Evolutionary conservation across 2,113 vertebrate genomes (phyloP), one percentile per base, ranked within the genome.

Genomic region (Hylia prasina): DNA sequence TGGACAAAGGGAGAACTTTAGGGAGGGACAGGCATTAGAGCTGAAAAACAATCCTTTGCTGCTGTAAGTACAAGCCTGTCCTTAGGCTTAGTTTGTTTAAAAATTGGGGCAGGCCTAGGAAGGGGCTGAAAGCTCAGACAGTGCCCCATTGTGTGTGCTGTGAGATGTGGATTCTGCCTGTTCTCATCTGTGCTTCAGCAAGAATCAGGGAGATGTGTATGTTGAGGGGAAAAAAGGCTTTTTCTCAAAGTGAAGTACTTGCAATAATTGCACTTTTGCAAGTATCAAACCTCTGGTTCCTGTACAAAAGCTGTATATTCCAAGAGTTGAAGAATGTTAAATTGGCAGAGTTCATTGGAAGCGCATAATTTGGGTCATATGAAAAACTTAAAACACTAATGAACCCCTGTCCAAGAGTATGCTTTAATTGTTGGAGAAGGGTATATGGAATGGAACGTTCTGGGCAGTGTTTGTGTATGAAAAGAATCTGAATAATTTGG

Each of bases 61-160:
- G 48, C 73, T 93, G 1, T 56, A 71, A 81, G 66, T 71, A 63
- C 53, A 79, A 66, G 33, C 42, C 40, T 95, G 75, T 86, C 58
- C 85, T 90, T 78, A 70, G 69, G 65, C 86, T 93, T 95, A 86
- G 48, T 86, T 73, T 64, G 56, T 91, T 90, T 87, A 54, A 90
- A 89, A 90, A 48, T 5, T 51, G 80, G 80, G 48, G 71, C 48
- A 90, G 78, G 60, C 51, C 72, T 82, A 54, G 80, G 66, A 90
- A 68, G 50, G 42, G 31, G 31, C 35, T 80, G 91, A 80, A 90
- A 80, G 54, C 82, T 83, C 48, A 70, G 77, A 88, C 82, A 87
- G 73, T 83, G 48, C 22, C 42, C 56, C 58, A 10, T 48, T 96
- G 85, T 92, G 57, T 65, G 35, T 54, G 15, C 7, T 0, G 1